phyloP scores from a whole-genome alignment of 35 echinoderm and acorn worm species.

The Apostichopus japonicus region DNA sequence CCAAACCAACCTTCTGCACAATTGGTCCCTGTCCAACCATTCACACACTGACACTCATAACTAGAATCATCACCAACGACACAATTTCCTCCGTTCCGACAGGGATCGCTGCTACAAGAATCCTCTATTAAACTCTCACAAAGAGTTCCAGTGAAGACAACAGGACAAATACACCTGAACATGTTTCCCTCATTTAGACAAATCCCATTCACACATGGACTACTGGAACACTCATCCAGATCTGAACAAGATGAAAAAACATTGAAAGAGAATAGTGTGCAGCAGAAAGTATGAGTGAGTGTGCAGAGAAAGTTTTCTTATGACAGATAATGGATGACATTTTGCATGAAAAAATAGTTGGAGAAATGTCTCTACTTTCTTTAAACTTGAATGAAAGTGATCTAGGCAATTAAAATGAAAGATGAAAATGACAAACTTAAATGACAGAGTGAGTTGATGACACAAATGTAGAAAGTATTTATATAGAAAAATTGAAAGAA shows the following conservation, averaged over 20 bases:
- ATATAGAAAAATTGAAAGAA: no score
- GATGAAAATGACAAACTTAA: no score
- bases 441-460: no score
- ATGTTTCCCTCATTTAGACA: constrained; percentile 37
- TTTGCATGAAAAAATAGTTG: no score
- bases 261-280: neutral
- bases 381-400: no score
- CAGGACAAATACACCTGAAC: constrained; percentile 18
- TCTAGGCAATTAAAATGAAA: no score
- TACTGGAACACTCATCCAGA: constrained; percentile 67
- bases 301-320: neutral
- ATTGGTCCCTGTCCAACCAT: constrained; percentile 27
- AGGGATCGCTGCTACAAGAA: constrained; percentile 59
- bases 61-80: neutral
- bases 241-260: constrained; percentile 34
- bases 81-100: constrained; percentile 53
- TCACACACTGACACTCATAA: constrained; percentile 29
- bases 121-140: constrained; percentile 41
- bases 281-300: neutral
- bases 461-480: no score
- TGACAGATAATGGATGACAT: neutral
- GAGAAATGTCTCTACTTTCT: no score
- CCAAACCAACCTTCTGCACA: constrained; percentile 9
- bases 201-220: constrained; percentile 70
- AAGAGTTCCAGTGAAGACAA: constrained; percentile 12